These are phyloP conservation scores for Channa striata DNA, from an alignment of 2,797 vertebrate species.

Conservation along the genomic window DNA sequence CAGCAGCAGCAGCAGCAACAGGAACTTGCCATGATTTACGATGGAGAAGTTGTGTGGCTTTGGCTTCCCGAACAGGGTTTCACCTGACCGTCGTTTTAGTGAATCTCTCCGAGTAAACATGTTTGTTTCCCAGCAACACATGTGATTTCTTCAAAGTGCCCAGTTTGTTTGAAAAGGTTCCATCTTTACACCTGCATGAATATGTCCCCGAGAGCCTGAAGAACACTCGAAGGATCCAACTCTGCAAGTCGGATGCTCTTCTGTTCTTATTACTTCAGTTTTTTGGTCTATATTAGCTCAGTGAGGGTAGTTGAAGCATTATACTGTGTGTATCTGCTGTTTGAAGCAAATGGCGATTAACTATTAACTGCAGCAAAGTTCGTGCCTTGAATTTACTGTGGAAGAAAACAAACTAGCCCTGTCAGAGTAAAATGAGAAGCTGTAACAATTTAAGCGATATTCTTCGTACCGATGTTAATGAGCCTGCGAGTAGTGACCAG, in stretches of 20 bases:
- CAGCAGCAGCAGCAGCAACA: too few species aligned
- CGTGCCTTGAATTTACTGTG: not conserved
- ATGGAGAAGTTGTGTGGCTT: slow-evolving; percentile 31
- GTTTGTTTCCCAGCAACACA: too few species aligned
- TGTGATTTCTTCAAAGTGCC: too few species aligned
- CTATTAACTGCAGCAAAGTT: not conserved
- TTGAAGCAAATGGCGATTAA: not conserved
- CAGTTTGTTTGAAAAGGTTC: too few species aligned
- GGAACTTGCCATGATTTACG: slow-evolving; percentile 45
- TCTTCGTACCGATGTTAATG: slow-evolving; percentile 40
- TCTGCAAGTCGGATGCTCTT: too few species aligned
- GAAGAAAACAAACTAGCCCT: not conserved
- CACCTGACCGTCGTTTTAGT: slow-evolving; percentile 13
- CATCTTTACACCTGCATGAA: too few species aligned
- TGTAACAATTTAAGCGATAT: slow-evolving; percentile 10
- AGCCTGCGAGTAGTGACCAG: slow-evolving; percentile 38
- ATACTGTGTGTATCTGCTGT: too few species aligned
- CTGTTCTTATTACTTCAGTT: not conserved
- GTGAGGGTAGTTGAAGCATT: not conserved
- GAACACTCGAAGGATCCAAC: too few species aligned
- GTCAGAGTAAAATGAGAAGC: not conserved
- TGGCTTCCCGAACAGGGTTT: not conserved
- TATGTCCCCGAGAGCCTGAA: too few species aligned
- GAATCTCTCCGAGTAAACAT: too few species aligned
- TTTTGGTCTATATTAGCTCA: not conserved